Percentiles rank a stretch among this genome's conserved stretches.
Evolutionary conservation across 2,888 invertebrate genomes (phyloP).

Genomic region (Drosophila emarginata): DNA sequence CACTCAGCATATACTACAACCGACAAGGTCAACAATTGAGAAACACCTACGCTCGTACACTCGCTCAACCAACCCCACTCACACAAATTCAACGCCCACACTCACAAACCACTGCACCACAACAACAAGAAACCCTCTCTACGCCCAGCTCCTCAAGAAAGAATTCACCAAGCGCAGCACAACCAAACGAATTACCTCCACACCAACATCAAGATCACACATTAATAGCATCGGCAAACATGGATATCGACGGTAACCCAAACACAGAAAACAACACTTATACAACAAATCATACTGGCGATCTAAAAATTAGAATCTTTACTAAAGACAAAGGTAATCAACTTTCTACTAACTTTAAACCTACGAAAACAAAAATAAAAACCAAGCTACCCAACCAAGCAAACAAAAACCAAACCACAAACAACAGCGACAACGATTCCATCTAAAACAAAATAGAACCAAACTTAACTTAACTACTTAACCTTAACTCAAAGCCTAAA

Average conservation of each 20-base stretch:
- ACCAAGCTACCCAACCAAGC: neutral
- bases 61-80: neutral
- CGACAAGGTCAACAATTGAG: neutral
- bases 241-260: neutral
- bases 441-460: too few relatives aligned
- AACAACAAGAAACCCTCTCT: too few relatives aligned
- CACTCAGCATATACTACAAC: neutral
- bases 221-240: too few relatives aligned
- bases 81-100: too few relatives aligned
- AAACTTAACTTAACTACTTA: too few relatives aligned
- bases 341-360: neutral
- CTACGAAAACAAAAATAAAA: neutral
- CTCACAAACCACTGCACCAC: too few relatives aligned
- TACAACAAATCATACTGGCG: neutral
- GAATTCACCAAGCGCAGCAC: too few relatives aligned
- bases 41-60: neutral
- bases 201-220: too few relatives aligned
- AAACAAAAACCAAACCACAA: neutral
- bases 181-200: too few relatives aligned
- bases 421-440: too few relatives aligned
- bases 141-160: too few relatives aligned
- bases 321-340: neutral
- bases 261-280: neutral
- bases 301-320: neutral
- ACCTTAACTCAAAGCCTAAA: too few relatives aligned